A percentile compares a stretch with the other conserved stretches of the same genome.
Conservation (phyloP, 2,888 invertebrate genomes). For the Emmelina monodactyla region DNA sequence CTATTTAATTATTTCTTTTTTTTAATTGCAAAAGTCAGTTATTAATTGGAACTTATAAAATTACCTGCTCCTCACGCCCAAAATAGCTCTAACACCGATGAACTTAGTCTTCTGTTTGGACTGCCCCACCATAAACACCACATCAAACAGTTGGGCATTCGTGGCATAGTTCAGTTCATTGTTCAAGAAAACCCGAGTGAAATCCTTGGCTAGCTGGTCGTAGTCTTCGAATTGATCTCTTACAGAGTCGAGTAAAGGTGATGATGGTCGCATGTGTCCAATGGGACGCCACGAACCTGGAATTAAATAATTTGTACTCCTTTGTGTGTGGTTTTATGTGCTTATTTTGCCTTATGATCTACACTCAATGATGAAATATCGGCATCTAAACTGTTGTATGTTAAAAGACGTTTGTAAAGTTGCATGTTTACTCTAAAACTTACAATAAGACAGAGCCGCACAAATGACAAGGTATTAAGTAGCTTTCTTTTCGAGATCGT, state of each 20-base stretch:
- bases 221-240: slow-evolving; percentile 94
- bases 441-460: too few relatives aligned
- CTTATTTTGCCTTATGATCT: too few relatives aligned
- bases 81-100: slow-evolving; percentile 89
- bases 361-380: too few relatives aligned
- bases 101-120: slow-evolving; percentile 91
- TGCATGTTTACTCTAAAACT: too few relatives aligned
- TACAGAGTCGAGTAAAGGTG: slow-evolving; percentile 90
- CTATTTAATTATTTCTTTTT: too few relatives aligned
- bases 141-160: slow-evolving; percentile 88
- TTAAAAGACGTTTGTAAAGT: too few relatives aligned
- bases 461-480: too few relatives aligned
- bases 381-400: too few relatives aligned
- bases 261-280: slow-evolving; percentile 92
- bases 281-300: slow-evolving; percentile 94
- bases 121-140: slow-evolving; percentile 89
- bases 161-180: slow-evolving; percentile 78
- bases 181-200: slow-evolving; percentile 87
- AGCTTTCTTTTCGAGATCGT: too few relatives aligned
- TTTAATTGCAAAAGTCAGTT: too few relatives aligned
- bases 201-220: slow-evolving; percentile 92
- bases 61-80: slow-evolving; percentile 92
- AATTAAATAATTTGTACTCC: slow-evolving; percentile 6
- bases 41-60: too few relatives aligned
- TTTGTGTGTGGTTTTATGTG: too few relatives aligned